Evolutionary conservation across 2,797 vertebrate species (phyloP).

Genomic region (Tragelaphus oryx): DNA sequence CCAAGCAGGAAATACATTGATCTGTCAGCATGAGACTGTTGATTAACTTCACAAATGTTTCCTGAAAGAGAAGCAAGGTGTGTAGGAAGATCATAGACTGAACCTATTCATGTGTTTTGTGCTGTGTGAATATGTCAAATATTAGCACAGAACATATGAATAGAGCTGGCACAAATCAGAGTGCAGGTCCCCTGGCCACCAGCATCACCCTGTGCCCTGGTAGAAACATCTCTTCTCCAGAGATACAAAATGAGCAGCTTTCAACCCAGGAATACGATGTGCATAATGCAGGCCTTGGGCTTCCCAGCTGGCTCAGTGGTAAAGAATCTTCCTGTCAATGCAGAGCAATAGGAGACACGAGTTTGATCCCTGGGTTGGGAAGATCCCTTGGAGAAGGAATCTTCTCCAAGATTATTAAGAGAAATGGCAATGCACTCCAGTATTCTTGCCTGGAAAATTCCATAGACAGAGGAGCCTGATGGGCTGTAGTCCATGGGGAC

Average conservation of each 20-base stretch:
- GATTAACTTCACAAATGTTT: not conserved
- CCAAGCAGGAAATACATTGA: not conserved
- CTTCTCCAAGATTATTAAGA: not conserved
- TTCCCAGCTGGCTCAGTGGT: not conserved
- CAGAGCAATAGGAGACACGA: not conserved
- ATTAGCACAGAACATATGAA: not conserved
- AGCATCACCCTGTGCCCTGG: not conserved
- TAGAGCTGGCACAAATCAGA: not conserved
- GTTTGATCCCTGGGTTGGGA: not conserved
- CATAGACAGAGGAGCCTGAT: not conserved
- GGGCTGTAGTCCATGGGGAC: not conserved
- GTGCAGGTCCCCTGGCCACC: not conserved
- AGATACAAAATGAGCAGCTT: not conserved
- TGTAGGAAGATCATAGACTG: not conserved
- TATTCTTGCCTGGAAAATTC: not conserved
- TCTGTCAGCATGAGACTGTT: not conserved
- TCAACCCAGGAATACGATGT: not conserved
- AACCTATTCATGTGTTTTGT: not conserved
- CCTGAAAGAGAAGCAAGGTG: not conserved
- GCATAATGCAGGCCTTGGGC: not conserved
- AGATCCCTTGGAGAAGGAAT: not conserved
- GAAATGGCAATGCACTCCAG: not conserved
- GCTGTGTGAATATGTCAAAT: not conserved
- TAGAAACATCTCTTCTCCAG: not conserved
- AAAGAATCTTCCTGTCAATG: not conserved